A percentile compares a stretch with the other conserved stretches of the same genome.
phyloP scores from a whole-genome alignment of 2,888 invertebrate species.

The Hirtodrosophila duncani region DNA sequence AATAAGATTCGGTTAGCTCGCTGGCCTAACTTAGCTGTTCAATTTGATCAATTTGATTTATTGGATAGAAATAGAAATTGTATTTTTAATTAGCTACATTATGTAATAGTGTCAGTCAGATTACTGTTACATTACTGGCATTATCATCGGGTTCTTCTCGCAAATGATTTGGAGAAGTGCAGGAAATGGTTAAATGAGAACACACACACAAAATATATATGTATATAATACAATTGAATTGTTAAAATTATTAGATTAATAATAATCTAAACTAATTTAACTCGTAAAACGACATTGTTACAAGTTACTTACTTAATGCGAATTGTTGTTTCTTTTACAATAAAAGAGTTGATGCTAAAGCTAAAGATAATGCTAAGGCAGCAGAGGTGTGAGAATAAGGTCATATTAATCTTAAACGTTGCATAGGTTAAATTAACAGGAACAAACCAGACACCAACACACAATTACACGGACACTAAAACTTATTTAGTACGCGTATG shows the following conservation, averaged over 20 bases:
- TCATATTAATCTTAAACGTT: slow-evolving; percentile 41
- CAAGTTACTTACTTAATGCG: slow-evolving; percentile 39
- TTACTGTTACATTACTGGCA: too few species aligned
- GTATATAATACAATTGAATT: slow-evolving; percentile 50
- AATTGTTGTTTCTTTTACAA: slow-evolving; percentile 57
- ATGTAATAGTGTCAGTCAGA: too few species aligned
- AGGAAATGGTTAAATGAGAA: not conserved
- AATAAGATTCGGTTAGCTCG: too few species aligned
- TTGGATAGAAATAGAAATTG: too few species aligned
- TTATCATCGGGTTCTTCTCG: too few species aligned
- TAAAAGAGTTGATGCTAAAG: slow-evolving; percentile 45
- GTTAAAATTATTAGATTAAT: slow-evolving; percentile 43
- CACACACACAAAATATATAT: slow-evolving; percentile 20
- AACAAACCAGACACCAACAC: slow-evolving; percentile 16
- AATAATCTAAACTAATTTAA: slow-evolving; percentile 29
- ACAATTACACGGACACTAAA: too few species aligned
- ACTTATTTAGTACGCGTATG: too few species aligned
- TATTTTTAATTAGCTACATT: too few species aligned
- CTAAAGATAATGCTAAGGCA: too few species aligned
- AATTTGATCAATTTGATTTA: too few species aligned
- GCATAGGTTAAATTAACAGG: too few species aligned
- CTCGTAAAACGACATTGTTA: slow-evolving; percentile 52
- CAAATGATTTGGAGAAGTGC: slow-evolving; percentile 1
- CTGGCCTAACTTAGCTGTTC: too few species aligned
- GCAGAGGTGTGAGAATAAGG: slow-evolving; percentile 8